A percentile compares a stretch with the other conserved stretches of the same genome.
Evolutionary conservation across 1,140 invertebrate genomes (phyloP).

Genomic region (Drosophila watanabei): DNA sequence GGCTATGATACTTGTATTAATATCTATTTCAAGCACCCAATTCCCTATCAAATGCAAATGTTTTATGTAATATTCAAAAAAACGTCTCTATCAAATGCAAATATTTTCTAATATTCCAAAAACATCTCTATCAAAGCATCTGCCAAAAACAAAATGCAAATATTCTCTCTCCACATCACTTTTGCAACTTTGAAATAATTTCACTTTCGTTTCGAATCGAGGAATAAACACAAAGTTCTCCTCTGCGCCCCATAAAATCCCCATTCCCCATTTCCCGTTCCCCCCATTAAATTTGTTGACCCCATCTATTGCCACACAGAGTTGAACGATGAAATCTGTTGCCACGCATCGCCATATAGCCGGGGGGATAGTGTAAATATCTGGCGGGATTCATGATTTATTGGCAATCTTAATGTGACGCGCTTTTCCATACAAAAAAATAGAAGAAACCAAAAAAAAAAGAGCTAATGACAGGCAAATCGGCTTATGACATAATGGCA

Average conservation of each 20-base stretch:
- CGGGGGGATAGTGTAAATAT: slow-evolving; percentile 31
- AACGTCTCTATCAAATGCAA: background rate
- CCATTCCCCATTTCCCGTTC: background rate
- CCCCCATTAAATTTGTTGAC: slow-evolving; percentile 31
- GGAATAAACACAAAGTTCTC: slow-evolving; percentile 37
- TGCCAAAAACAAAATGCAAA: background rate
- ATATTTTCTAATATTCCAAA: background rate
- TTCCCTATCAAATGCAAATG: background rate
- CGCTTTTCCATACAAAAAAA: slow-evolving; percentile 18
- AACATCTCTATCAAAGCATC: background rate
- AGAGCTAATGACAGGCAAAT: slow-evolving; percentile 71
- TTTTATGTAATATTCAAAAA: background rate
- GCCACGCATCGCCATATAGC: slow-evolving; percentile 19
- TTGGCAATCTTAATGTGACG: slow-evolving; percentile 63
- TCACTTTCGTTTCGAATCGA: slow-evolving; percentile 26
- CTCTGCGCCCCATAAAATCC: slow-evolving; percentile 7
- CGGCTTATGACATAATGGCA: slow-evolving; percentile 78
- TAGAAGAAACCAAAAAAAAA: slow-evolving; percentile 8
- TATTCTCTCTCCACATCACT: background rate
- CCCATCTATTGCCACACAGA: slow-evolving; percentile 49
- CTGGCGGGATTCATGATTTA: slow-evolving; percentile 69
- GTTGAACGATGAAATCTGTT: slow-evolving; percentile 40
- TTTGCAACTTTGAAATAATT: slow-evolving; percentile 14
- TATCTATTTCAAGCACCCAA: background rate
- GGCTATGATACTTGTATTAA: background rate